These are phyloP conservation scores for Muricea muricata DNA, from an alignment of 92 coral and sea anemone genomes.

Conservation along the genomic window DNA sequence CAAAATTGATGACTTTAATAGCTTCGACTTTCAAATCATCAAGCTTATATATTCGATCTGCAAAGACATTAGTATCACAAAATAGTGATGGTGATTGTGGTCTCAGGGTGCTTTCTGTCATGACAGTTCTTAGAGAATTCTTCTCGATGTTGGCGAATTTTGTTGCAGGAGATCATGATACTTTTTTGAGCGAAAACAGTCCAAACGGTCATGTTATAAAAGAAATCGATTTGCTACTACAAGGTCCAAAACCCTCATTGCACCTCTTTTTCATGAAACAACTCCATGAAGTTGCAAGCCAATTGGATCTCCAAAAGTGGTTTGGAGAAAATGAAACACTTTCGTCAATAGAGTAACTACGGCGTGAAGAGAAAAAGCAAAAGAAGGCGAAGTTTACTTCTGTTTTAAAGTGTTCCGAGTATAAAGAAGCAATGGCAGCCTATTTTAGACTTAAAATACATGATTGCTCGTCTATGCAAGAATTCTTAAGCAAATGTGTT, in stretches of 20 bases:
- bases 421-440: slow-evolving; percentile 37
- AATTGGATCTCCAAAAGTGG: slow-evolving; percentile 65
- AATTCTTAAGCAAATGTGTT: slow-evolving; percentile 42
- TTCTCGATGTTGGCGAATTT: slow-evolving; percentile 67
- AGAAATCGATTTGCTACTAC: slow-evolving; percentile 65
- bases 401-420: slow-evolving; percentile 20
- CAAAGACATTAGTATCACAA: slow-evolving; percentile 54
- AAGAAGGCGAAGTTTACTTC: slow-evolving; percentile 24
- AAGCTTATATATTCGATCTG: slow-evolving; percentile 59
- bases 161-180: slow-evolving; percentile 40
- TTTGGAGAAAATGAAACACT: slow-evolving; percentile 59
- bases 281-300: slow-evolving; percentile 59
- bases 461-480: slow-evolving; percentile 1
- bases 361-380: slow-evolving; percentile 43
- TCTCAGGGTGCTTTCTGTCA: slow-evolving; percentile 73
- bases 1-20: slow-evolving; percentile 39
- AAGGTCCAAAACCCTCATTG: slow-evolving; percentile 39
- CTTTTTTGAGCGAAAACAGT: slow-evolving; percentile 37
- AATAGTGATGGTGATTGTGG: slow-evolving; percentile 43
- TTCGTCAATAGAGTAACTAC: slow-evolving; percentile 56
- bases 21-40: slow-evolving; percentile 70
- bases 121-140: slow-evolving; percentile 79
- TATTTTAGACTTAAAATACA: background rate
- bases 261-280: slow-evolving; percentile 77
- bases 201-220: slow-evolving; percentile 54